Conservation (phyloP, 1,140 invertebrate species). For the Pinna nobilis region DNA sequence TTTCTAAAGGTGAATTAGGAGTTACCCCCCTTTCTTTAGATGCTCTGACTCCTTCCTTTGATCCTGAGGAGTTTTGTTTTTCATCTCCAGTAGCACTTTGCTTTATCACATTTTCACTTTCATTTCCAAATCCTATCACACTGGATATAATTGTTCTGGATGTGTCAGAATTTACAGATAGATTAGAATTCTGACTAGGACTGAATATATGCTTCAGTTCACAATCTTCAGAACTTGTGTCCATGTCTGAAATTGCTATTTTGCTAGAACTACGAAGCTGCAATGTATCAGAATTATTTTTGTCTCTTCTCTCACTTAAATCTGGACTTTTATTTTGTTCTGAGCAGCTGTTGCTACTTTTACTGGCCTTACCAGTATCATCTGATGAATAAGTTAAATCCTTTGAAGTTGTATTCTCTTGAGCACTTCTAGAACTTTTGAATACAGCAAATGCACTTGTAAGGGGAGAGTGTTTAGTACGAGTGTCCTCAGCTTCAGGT, state of each 20-base stretch:
- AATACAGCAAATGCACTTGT: too few species aligned
- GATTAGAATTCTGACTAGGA: slow-evolving; percentile 16
- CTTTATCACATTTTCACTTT: neutral
- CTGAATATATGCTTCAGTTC: too few species aligned
- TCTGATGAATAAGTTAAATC: neutral
- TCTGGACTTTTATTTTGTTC: neutral
- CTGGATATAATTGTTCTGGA: slow-evolving; percentile 28
- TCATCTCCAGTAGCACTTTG: neutral
- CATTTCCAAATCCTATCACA: slow-evolving; percentile 26
- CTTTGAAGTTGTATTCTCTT: neutral
- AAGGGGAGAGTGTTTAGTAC: too few species aligned
- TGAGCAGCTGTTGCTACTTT: neutral
- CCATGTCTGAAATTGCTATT: too few species aligned
- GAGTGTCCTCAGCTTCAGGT: neutral
- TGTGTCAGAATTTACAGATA: neutral
- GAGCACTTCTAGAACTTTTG: too few species aligned
- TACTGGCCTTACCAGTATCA: neutral
- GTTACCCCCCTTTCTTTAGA: slow-evolving; percentile 2
- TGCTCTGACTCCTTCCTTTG: neutral
- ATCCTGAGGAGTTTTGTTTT: too few species aligned
- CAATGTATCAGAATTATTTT: too few species aligned
- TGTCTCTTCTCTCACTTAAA: too few species aligned
- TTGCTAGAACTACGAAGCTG: too few species aligned
- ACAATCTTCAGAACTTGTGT: too few species aligned
- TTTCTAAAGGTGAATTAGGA: neutral